phyloP scores from a whole-genome alignment of 2,797 vertebrate species.

The Hyperoplus lanceolatus region DNA sequence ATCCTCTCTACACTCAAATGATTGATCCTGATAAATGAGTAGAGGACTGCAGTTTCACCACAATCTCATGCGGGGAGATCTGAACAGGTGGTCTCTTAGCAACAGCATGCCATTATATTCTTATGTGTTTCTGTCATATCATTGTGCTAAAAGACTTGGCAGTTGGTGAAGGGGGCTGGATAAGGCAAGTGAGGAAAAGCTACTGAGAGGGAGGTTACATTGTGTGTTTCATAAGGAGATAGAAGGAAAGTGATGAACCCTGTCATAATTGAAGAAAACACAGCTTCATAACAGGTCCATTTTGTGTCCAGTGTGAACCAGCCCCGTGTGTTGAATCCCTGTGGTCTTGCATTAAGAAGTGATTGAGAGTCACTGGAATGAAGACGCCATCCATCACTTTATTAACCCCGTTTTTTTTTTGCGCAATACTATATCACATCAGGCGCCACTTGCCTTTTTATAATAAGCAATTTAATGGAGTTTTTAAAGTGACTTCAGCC shows the following conservation, averaged over 20 bases:
- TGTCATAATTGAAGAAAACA: constrained; percentile 34
- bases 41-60: constrained; percentile 67
- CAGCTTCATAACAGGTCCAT: constrained; percentile 33
- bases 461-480: constrained; percentile 65
- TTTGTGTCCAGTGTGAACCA: constrained; percentile 33
- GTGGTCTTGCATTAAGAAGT: constrained; percentile 28
- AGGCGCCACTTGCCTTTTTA: constrained; percentile 41
- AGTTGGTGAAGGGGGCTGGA: constrained; percentile 42
- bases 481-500: constrained; percentile 73
- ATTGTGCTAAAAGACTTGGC: constrained; percentile 67
- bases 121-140: constrained; percentile 82
- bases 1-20: constrained; percentile 61
- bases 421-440: constrained; percentile 44
- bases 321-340: constrained; percentile 22
- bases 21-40: constrained; percentile 65
- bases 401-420: constrained; percentile 38
- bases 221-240: constrained; percentile 30
- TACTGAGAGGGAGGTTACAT: constrained; percentile 24
- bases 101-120: constrained; percentile 85
- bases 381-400: constrained; percentile 51
- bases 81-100: constrained; percentile 89
- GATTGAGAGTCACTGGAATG: constrained; percentile 20
- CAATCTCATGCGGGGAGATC: constrained; percentile 77
- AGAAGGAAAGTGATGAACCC: constrained; percentile 14
- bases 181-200: constrained; percentile 51